Evolutionary conservation across 2,113 vertebrate species (phyloP).

Genomic region (Cepphus grylle): DNA sequence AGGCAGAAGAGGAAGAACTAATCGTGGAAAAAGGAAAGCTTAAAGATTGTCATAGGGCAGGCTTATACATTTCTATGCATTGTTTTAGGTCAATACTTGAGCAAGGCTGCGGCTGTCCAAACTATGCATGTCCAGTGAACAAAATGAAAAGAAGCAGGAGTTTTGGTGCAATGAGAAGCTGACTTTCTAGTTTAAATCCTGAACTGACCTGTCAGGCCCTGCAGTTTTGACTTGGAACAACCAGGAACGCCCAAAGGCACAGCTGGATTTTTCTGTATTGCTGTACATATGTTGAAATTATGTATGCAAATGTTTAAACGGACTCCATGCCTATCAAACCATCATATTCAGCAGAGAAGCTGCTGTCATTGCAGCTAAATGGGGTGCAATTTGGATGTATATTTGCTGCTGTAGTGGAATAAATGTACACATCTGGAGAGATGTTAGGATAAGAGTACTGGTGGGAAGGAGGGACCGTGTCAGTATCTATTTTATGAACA

Average conservation of each 20-base stretch:
- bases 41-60: not conserved
- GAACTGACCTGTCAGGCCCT: not conserved
- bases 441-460: not conserved
- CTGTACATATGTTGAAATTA: not conserved
- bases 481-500: not conserved
- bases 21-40: not conserved
- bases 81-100: not conserved
- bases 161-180: not conserved
- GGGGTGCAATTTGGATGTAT: not conserved
- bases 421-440: conserved; percentile 30
- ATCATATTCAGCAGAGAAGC: not conserved
- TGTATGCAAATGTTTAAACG: not conserved
- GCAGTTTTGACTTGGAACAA: not conserved
- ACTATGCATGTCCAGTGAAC: not conserved
- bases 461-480: not conserved
- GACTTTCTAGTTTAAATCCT: not conserved
- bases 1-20: not conserved
- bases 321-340: not conserved
- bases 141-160: not conserved
- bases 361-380: conserved; percentile 21
- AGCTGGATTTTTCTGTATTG: not conserved
- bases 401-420: not conserved
- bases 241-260: not conserved
- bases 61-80: not conserved
- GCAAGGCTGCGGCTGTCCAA: not conserved